Percentiles rank a stretch among this genome's conserved stretches.
Conservation (phyloP, 2,797 vertebrate genomes). For the Pseudotriccus pelzelni region DNA sequence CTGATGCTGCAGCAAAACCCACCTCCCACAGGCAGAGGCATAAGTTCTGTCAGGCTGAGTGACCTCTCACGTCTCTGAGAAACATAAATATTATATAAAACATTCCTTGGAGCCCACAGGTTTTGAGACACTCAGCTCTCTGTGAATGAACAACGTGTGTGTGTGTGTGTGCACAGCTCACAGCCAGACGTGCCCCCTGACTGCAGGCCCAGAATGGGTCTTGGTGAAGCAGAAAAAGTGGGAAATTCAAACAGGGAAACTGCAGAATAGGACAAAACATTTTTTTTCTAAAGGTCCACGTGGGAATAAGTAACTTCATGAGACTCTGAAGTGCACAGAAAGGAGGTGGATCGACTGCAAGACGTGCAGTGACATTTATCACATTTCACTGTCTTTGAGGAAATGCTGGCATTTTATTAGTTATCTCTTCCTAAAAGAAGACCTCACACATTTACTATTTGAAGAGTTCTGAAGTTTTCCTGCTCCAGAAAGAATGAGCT, state of each 20-base stretch:
- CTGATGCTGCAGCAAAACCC: constrained; percentile 32
- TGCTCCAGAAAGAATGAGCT: not conserved
- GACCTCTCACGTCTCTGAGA: not conserved
- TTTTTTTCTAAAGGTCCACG: not conserved
- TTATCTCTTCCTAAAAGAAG: not conserved
- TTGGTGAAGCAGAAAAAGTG: not conserved
- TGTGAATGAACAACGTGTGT: not conserved
- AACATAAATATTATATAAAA: constrained; percentile 22
- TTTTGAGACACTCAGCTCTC: not conserved
- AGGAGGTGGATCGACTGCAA: not conserved
- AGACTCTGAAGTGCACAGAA: not conserved
- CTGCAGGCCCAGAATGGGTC: not conserved
- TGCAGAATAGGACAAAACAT: not conserved
- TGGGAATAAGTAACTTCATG: not conserved
- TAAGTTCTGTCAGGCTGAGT: not conserved
- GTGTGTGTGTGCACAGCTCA: not conserved
- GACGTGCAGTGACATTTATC: not conserved
- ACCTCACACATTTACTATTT: not conserved
- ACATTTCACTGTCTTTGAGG: not conserved
- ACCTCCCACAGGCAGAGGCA: not conserved
- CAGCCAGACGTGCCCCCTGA: not conserved
- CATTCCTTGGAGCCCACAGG: not conserved
- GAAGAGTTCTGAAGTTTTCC: not conserved
- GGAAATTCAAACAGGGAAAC: not conserved
- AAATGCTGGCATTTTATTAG: not conserved